These are phyloP conservation scores for Nemotelus pantherinus DNA, from an alignment of 2,888 invertebrate species.

Conservation along the genomic window DNA sequence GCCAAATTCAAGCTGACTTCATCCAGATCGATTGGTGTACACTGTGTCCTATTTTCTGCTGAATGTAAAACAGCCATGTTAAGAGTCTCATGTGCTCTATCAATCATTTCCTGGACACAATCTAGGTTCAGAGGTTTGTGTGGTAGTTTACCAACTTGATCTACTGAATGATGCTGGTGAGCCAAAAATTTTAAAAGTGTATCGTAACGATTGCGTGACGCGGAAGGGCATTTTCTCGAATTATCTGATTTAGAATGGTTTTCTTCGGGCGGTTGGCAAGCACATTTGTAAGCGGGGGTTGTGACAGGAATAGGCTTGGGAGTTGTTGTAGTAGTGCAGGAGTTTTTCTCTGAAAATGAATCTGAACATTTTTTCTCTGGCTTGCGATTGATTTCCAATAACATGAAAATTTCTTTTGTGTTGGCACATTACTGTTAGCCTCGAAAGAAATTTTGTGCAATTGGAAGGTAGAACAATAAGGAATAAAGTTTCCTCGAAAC, in stretches of 20 bases:
- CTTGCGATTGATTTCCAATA: too few relatives aligned
- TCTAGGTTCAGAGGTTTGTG: conserved; percentile 50
- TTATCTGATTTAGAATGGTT: not conserved
- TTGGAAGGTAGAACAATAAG: not conserved
- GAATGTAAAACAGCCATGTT: conserved; percentile 48
- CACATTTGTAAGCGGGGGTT: not conserved
- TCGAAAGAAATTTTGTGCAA: not conserved
- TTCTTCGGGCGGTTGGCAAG: not conserved
- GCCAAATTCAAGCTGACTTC: conserved; percentile 51
- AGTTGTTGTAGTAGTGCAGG: too few relatives aligned
- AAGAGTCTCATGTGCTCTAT: conserved; percentile 46
- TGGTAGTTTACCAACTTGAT: conserved; percentile 51
- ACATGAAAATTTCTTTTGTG: too few relatives aligned
- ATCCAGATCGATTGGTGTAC: conserved; percentile 50
- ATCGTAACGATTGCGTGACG: too few relatives aligned
- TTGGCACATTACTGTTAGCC: not conserved
- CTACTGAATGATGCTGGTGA: conserved; percentile 53
- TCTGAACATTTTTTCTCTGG: too few relatives aligned
- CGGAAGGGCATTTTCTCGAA: not conserved
- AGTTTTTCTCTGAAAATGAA: too few relatives aligned
- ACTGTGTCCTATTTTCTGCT: conserved; percentile 45
- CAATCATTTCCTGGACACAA: conserved; percentile 50
- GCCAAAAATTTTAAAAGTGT: conserved; percentile 51
- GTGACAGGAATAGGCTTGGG: not conserved
- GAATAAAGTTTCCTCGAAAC: not conserved